Base-by-base conservation (phyloP, 2,888 invertebrate species). In the Camponotus fellah region DNA sequence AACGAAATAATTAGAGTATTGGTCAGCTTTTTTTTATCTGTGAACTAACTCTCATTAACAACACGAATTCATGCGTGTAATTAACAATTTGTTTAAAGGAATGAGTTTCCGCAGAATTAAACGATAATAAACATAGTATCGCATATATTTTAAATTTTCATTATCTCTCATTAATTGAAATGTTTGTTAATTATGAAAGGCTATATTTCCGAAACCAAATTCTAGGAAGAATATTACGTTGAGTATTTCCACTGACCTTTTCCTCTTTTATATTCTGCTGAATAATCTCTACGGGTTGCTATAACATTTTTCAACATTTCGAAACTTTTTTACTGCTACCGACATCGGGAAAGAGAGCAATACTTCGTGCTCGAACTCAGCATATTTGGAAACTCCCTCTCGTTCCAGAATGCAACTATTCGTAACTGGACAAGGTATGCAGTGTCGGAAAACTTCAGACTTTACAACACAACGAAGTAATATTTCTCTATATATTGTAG, bases 301-400 rank as follows among this genome's bases (percentile, higher is more conserved):
- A 14, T 14, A 80, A 60, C 74, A 46, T 80, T 72, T n/a, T 26
- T 72, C 46, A 60, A 46, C 46, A 49, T 80, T 5, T 46, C 17
- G 60, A 60, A 79, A 72, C 60, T 60, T 58, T 69, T 71, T 80
- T 72, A 80, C 37, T 66, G 60, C 58, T 81, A 72, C 56, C n/a
- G 69, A 71, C 68, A 74, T 84, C 58, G 69, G 64, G 49, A 82
- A 82, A 85, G 87, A 72, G 87, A 72, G 87, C 88, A 87, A 89
- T 91, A 90, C 88, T 88, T 90, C 74, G 86, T 85, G 82, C 85
- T 88, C 82, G 84, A 86, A 90, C 88, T 88, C 86, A 69, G 88
- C 85, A 88, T 87, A 90, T 90, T 89, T 86, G 83, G 85, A 82
- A 89, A 89, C 87, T 89, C 72, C 8, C 37, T 40, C 49, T 72